These are phyloP conservation scores for Eulemur macaco DNA, from an alignment of 2,113 vertebrate genomes.

Conservation along the genomic window DNA sequence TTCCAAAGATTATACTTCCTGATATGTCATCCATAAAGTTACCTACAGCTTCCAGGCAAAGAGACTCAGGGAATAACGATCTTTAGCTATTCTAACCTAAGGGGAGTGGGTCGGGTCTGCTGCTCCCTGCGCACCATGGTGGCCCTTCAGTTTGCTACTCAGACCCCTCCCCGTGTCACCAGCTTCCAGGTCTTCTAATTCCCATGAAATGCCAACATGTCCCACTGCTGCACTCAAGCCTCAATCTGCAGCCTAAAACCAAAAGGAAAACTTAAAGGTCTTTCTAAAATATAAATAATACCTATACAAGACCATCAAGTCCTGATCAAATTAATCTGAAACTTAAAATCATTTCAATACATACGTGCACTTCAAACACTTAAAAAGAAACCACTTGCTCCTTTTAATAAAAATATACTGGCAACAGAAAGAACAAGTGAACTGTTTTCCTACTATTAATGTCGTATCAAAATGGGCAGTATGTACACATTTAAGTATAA, in stretches of 20 bases:
- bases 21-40: background rate
- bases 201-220: background rate
- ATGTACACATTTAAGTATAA: background rate
- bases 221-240: background rate
- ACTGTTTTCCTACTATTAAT: background rate
- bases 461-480: background rate
- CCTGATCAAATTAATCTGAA: background rate
- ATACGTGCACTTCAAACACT: background rate
- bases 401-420: background rate
- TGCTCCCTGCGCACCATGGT: accelerated
- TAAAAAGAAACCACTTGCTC: background rate
- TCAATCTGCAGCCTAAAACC: background rate
- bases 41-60: background rate
- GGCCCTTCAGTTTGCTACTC: background rate
- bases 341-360: background rate
- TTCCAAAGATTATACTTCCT: background rate
- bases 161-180: background rate
- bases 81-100: background rate
- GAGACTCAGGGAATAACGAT: background rate
- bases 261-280: background rate
- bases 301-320: background rate
- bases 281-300: slow-evolving; percentile 11
- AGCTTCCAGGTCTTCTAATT: background rate
- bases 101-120: accelerated
- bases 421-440: background rate